phyloP scores from a whole-genome alignment of 2,888 invertebrate genomes.

The Crematogaster levior region DNA sequence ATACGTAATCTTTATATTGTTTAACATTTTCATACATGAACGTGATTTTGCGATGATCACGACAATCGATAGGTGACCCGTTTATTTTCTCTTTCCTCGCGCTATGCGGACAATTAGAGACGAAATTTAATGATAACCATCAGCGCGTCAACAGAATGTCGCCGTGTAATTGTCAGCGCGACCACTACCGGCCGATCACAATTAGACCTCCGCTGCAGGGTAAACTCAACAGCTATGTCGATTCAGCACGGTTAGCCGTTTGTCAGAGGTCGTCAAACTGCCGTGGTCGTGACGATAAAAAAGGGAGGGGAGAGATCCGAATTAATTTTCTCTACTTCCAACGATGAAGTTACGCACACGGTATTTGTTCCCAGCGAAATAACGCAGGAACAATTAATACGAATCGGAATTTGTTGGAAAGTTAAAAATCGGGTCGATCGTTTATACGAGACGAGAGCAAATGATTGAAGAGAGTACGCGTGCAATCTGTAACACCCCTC shows the following conservation, averaged over 20 bases:
- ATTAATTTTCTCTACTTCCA: constrained; percentile 24
- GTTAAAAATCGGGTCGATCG: constrained; percentile 47
- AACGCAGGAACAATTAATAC: constrained; percentile 40
- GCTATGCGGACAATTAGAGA: constrained; percentile 30
- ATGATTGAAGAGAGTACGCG: constrained; percentile 46
- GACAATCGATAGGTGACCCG: neutral
- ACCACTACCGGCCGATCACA: constrained; percentile 39
- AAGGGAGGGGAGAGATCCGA: neutral
- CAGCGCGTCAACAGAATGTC: constrained; percentile 41
- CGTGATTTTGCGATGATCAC: neutral
- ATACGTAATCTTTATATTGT: neutral
- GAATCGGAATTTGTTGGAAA: constrained; percentile 35
- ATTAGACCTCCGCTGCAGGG: constrained; percentile 39
- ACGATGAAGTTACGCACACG: neutral
- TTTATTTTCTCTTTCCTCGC: constrained; percentile 21
- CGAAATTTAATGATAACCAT: constrained; percentile 49
- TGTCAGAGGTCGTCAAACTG: constrained; percentile 42
- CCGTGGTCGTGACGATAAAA: neutral
- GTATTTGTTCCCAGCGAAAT: constrained; percentile 31
- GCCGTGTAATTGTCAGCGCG: constrained; percentile 43
- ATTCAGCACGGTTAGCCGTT: constrained; percentile 36
- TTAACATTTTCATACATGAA: neutral
- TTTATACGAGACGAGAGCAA: constrained; percentile 43
- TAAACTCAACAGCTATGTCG: constrained; percentile 27
- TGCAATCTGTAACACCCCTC: constrained; percentile 37